Percentiles rank a stretch among this genome's conserved stretches.
Conservation (phyloP, 2,113 vertebrate species). For the Larimichthys crocea region DNA sequence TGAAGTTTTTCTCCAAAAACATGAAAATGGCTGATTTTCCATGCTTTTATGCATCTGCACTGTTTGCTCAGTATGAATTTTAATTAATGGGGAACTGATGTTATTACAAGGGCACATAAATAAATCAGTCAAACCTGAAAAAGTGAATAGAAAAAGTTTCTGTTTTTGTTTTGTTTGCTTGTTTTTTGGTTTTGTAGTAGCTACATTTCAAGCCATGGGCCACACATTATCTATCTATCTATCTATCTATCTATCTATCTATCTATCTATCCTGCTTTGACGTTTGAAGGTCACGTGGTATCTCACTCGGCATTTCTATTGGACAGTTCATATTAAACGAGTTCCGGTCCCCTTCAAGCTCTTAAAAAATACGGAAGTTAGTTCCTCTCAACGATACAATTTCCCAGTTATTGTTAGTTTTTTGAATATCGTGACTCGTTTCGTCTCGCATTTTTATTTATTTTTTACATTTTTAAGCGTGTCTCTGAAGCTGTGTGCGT, state of each 20-base stretch:
- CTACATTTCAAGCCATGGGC: not conserved
- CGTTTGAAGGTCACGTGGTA: constrained; percentile 55
- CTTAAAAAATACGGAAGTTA: constrained; percentile 52
- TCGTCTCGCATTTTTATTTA: rapidly evolving
- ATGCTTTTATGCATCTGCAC: not conserved
- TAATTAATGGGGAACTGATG: not conserved
- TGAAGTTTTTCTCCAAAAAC: not conserved
- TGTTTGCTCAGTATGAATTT: not conserved
- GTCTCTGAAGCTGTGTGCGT: not conserved
- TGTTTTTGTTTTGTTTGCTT: no score
- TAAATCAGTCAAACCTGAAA: not conserved
- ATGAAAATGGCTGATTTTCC: not conserved
- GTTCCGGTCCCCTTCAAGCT: constrained; percentile 13
- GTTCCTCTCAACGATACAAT: not conserved
- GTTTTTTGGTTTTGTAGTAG: not conserved
- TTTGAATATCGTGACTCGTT: not conserved
- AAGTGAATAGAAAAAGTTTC: no score
- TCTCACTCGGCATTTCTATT: constrained; percentile 54
- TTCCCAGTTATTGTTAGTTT: not conserved
- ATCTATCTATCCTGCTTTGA: constrained; percentile 6
- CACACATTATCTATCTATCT: not conserved
- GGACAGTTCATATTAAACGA: constrained; percentile 80
- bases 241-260: not conserved
- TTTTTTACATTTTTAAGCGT: rapidly evolving
- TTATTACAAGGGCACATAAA: not conserved